Evolutionary conservation across 1,140 invertebrate genomes (phyloP), one percentile per base, ranked within the genome.

Genomic region (Philaenus spumarius): DNA sequence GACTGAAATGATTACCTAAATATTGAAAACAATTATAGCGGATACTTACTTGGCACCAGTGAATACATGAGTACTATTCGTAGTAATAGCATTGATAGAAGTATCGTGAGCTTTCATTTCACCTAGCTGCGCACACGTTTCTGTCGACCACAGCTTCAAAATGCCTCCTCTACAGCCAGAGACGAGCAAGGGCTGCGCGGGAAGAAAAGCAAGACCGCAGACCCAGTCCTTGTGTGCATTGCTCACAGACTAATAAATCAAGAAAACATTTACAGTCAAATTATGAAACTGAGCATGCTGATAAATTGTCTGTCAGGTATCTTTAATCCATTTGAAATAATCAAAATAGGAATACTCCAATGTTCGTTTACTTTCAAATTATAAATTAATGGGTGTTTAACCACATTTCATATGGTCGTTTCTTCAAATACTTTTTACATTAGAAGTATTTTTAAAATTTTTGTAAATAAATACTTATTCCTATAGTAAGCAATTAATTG

Each of bases 191-290:
- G 78, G 75, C 48, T 77, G 76, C 48, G 72, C 76, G 42, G 81
- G 82, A 59, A 89, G 77, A 68, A 83, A 81, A 57, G 78, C 77
- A 62, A 93, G 72, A 22, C 88, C 90, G 68, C 86, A 86, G 50
- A 95, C 84, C 91, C 90, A 94, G 71, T 91, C 89, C 72, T 89
- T 90, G 72, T 95, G 92, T 34, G 90, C 90, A 72, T 89, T 87
- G 71, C 89, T 93, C 17, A 92, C 70, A 24, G 87, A 89, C 80
- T 91, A 76, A 22, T 80, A 68, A 60, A 24, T 5, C 4, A 43
- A 58, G 47, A 48, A n/a, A n/a, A n/a, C n/a, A n/a, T n/a, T n/a
- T n/a, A n/a, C n/a, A n/a, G n/a, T n/a, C n/a, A n/a, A n/a, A n/a
- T n/a, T n/a, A n/a, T n/a, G n/a, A n/a, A n/a, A n/a, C n/a, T n/a